These are phyloP conservation scores for Dryadula phaetusa DNA, from an alignment of 2,888 invertebrate species.

Conservation along the genomic window DNA sequence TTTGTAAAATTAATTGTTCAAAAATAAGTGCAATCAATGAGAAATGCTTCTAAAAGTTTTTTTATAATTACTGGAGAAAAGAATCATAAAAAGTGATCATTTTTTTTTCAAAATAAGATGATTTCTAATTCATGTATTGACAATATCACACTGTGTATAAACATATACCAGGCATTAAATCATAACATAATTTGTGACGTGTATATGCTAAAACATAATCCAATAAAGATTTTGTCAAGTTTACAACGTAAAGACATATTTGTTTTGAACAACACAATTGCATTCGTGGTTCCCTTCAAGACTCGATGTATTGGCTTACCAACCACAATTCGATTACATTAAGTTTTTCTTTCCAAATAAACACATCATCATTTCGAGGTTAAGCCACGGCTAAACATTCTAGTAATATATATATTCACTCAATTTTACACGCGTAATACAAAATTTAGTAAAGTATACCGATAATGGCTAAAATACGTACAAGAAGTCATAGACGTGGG, in stretches of 20 bases:
- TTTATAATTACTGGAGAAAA: neutral
- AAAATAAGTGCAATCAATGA: neutral
- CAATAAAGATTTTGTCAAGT: conserved; percentile 21
- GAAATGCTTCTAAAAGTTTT: neutral
- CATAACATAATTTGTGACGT: conserved; percentile 29
- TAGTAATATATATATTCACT: conserved; percentile 53
- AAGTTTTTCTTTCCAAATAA: conserved; percentile 44
- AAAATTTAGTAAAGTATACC: conserved; percentile 57
- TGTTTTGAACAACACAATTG: conserved; percentile 43
- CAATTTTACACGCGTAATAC: conserved; percentile 50
- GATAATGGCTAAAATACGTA: conserved; percentile 76
- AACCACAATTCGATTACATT: conserved; percentile 43
- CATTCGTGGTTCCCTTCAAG: conserved; percentile 45
- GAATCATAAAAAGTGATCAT: neutral
- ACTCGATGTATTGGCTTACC: conserved; percentile 59
- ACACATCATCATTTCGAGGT: conserved; percentile 58
- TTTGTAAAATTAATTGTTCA: neutral
- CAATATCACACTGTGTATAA: conserved; percentile 19
- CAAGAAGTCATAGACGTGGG: conserved; percentile 84
- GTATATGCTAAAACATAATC: conserved; percentile 21
- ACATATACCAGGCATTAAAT: conserved; percentile 21
- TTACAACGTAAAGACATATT: conserved; percentile 37
- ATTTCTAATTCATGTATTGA: conserved; percentile 8
- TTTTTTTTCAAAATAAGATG: conserved; percentile 4
- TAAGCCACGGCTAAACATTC: conserved; percentile 54